Conservation (phyloP, 2,113 vertebrate genomes). For the Mobula birostris region DNA sequence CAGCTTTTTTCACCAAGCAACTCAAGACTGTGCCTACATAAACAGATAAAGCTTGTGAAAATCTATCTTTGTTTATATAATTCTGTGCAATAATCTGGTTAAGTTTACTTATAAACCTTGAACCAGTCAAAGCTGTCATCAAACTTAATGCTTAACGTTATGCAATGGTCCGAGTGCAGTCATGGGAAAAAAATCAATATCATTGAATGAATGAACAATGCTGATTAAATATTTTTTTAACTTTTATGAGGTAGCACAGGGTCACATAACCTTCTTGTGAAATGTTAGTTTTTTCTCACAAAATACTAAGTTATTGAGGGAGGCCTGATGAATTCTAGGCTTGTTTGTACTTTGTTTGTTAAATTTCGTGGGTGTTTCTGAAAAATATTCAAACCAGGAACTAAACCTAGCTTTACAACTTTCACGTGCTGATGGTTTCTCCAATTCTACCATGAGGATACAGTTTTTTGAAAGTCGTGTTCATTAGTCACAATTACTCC, state of each 20-base stretch:
- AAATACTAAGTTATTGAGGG: not conserved
- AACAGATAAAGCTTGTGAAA: slow-evolving; percentile 11
- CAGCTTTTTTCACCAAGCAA: not conserved
- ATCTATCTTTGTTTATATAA: slow-evolving; percentile 29
- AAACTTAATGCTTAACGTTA: not conserved
- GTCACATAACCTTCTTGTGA: not conserved
- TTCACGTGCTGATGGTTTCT: not conserved
- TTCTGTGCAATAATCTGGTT: not conserved
- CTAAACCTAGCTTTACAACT: not conserved
- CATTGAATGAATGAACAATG: not conserved
- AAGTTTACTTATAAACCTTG: slow-evolving; percentile 18
- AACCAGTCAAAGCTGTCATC: not conserved
- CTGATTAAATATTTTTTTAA: not conserved
- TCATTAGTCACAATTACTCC: not conserved
- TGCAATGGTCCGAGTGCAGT: not conserved
- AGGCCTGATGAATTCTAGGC: not conserved
- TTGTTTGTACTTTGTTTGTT: too few species aligned
- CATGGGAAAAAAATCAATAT: not conserved
- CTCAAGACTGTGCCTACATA: slow-evolving; percentile 8
- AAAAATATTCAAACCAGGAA: not conserved
- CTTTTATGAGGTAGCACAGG: not conserved
- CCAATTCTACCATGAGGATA: too few species aligned
- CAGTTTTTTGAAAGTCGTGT: not conserved
- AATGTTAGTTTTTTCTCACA: not conserved
- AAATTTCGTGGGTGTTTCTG: not conserved